Conservation (phyloP, 2,888 invertebrate genomes). For the Drosophila paracracens region DNA sequence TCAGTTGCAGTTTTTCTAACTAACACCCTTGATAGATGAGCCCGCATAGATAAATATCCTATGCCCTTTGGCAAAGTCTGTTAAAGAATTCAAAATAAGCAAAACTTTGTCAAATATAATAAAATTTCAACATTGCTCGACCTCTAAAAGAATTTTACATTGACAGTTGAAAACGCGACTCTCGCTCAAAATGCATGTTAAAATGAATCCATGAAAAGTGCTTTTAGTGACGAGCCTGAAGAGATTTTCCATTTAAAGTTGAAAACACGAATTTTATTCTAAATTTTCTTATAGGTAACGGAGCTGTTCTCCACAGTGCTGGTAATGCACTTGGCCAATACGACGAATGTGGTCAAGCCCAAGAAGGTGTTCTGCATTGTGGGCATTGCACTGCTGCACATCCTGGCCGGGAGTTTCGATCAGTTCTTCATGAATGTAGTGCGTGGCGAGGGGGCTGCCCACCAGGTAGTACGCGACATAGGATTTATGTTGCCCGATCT, state of each 20-base stretch:
- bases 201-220: background rate
- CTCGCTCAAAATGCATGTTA: background rate
- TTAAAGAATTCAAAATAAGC: background rate
- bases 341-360: conserved; percentile 86
- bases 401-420: conserved; percentile 88
- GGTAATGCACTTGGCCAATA: conserved; percentile 87
- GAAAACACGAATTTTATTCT: background rate
- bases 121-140: background rate
- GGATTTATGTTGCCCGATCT: conserved; percentile 89
- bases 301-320: conserved; percentile 88
- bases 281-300: conserved; percentile 84
- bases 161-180: background rate
- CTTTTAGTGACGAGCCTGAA: background rate
- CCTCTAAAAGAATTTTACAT: background rate
- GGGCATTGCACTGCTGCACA: conserved; percentile 87
- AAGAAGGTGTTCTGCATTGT: conserved; percentile 87
- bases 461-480: conserved; percentile 89
- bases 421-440: conserved; percentile 88
- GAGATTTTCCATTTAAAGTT: background rate
- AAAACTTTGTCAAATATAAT: background rate
- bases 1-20: background rate
- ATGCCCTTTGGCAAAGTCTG: background rate
- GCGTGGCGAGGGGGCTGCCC: conserved; percentile 88
- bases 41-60: background rate
- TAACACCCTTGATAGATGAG: background rate